Percentiles rank a stretch among this genome's conserved stretches.
phyloP scores from a whole-genome alignment of 2,888 invertebrate species.

The Julus scandinavius region DNA sequence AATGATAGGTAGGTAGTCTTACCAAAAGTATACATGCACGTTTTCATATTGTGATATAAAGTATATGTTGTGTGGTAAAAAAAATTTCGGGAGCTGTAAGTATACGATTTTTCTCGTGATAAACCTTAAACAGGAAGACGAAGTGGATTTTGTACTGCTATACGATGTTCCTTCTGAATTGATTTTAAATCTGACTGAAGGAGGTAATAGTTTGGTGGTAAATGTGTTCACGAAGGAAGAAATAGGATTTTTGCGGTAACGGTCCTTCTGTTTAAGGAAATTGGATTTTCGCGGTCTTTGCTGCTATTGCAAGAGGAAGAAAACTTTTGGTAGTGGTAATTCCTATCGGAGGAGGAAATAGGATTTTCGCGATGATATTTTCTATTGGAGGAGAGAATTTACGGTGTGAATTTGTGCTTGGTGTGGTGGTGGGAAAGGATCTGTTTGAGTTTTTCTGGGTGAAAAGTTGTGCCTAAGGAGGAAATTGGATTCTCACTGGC shows the following conservation, averaged over 20 bases:
- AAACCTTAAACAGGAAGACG: neutral
- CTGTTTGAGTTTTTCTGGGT: too few species aligned
- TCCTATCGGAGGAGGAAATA: neutral
- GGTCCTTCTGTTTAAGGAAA: neutral
- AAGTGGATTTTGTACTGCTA: neutral
- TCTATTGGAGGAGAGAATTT: neutral
- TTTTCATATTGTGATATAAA: too few species aligned
- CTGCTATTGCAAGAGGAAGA: neutral
- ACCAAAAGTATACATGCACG: neutral
- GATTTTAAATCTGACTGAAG: neutral
- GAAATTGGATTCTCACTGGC: neutral
- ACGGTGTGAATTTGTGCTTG: neutral
- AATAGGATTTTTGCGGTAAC: neutral
- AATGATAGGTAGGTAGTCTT: neutral
- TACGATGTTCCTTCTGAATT: neutral
- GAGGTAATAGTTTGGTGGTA: neutral
- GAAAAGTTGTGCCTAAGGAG: too few species aligned
- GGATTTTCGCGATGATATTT: neutral
- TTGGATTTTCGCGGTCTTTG: neutral
- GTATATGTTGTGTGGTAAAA: too few species aligned
- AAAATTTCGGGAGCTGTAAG: neutral
- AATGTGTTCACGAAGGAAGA: neutral
- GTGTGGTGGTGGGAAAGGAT: neutral
- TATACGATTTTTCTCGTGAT: neutral
- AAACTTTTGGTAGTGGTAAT: neutral